Evolutionary conservation across 2,888 invertebrate species (phyloP).

Genomic region (Sphaeridia pumilis): DNA sequence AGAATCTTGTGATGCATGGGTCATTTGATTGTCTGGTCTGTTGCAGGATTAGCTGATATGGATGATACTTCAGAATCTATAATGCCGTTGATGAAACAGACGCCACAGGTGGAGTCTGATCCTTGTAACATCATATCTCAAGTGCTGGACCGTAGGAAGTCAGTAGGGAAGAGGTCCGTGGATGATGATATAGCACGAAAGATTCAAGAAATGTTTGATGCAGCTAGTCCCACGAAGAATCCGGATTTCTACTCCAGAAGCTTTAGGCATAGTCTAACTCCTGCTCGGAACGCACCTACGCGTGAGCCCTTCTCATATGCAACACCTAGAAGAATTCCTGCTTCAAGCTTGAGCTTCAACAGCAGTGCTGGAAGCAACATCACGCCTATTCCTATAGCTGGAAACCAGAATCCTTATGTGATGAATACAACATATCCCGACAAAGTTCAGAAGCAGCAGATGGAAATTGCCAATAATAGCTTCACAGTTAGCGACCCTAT

Average conservation of each 20-base stretch:
- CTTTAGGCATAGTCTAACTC: not conserved
- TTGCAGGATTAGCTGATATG: constrained; percentile 2
- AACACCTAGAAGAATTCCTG: constrained; percentile 1
- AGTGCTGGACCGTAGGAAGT: constrained; percentile 1
- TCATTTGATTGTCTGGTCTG: not conserved
- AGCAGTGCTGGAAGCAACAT: no score
- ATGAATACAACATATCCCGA: no score
- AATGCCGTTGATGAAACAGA: not conserved
- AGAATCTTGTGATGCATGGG: no score
- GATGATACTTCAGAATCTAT: constrained; percentile 9
- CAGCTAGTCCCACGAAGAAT: constrained; percentile 15
- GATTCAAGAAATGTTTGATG: constrained; percentile 15
- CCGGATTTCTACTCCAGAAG: not conserved
- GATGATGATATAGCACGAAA: constrained; percentile 9
- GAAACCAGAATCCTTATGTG: no score
- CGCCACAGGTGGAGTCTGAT: not conserved
- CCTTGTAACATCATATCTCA: constrained; percentile 1
- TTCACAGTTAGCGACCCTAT: no score
- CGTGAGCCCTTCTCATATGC: constrained; percentile 5
- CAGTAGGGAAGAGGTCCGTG: not conserved
- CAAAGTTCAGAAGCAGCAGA: no score
- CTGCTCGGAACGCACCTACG: not conserved
- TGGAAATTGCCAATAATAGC: no score
- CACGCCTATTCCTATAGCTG: no score
- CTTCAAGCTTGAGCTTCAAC: no score